Conservation (phyloP, 2,797 vertebrate species). For the Australoheros facetus region DNA sequence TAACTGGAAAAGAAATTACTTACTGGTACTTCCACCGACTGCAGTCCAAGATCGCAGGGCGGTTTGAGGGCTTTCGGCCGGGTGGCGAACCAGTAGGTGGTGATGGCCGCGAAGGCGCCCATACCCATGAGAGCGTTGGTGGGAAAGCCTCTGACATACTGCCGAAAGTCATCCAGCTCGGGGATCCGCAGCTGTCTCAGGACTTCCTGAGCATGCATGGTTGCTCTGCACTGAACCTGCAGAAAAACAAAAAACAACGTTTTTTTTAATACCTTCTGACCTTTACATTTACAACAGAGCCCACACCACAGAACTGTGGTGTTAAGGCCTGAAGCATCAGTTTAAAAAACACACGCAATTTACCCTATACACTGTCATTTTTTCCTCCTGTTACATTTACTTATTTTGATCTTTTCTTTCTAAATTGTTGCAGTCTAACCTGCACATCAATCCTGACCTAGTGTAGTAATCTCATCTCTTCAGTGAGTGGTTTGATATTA, state of each 20-base stretch:
- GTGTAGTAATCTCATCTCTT: neutral
- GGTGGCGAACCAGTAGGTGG: slow-evolving; percentile 95
- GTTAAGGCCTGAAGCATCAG: no score
- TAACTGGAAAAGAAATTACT: slow-evolving; percentile 40
- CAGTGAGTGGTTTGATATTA: neutral
- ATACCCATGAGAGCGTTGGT: slow-evolving; percentile 93
- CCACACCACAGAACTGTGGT: no score
- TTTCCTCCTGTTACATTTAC: neutral
- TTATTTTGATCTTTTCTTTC: neutral
- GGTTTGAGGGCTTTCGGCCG: slow-evolving; percentile 90
- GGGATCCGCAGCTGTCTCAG: slow-evolving; percentile 91
- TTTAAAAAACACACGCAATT: no score
- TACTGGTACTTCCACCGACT: slow-evolving; percentile 91
- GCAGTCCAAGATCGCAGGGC: slow-evolving; percentile 90
- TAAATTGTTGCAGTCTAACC: neutral
- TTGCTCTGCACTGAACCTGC: slow-evolving; percentile 47
- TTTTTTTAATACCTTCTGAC: no score
- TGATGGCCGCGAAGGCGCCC: slow-evolving; percentile 92
- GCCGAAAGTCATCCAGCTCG: slow-evolving; percentile 90
- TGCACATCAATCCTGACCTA: neutral
- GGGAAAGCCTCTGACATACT: slow-evolving; percentile 89
- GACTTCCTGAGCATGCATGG: slow-evolving; percentile 89
- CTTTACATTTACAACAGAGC: no score
- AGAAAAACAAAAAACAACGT: slow-evolving; percentile 13
- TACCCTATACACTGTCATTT: no score